These are phyloP conservation scores for Hirundichthys speculiger DNA, from an alignment of 2,113 vertebrate species.

Conservation along the genomic window DNA sequence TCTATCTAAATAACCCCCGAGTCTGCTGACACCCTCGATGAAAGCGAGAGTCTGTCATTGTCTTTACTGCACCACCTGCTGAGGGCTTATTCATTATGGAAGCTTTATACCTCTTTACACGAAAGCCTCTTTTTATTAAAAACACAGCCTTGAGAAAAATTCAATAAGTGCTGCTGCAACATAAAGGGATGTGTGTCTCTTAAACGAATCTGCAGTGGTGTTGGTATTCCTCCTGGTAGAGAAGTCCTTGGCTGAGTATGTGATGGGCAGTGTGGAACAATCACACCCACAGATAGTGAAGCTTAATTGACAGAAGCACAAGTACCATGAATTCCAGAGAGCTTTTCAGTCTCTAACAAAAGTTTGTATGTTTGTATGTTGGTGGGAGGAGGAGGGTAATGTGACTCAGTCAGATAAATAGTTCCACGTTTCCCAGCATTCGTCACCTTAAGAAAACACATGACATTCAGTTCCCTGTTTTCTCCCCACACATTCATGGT, in stretches of 20 bases:
- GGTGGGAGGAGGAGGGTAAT: conserved; percentile 41
- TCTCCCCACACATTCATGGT: conserved; percentile 39
- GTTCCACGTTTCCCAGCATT: conserved; percentile 47
- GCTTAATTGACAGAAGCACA: conserved; percentile 5
- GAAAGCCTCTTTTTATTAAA: conserved; percentile 26
- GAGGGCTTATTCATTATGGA: conserved; percentile 4
- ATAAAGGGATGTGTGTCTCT: background rate
- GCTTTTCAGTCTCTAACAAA: conserved; percentile 5
- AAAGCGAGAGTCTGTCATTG: background rate
- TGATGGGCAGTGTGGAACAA: conserved; percentile 3
- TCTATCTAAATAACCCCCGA: background rate
- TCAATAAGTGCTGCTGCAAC: background rate
- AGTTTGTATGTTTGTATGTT: conserved; percentile 14
- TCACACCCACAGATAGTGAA: conserved; percentile 19
- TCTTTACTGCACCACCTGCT: background rate
- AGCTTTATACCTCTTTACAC: background rate
- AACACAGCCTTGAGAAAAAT: conserved; percentile 10
- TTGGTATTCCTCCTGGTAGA: conserved; percentile 17
- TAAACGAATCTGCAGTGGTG: conserved; percentile 7
- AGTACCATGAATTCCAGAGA: no score
- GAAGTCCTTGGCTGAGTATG: conserved; percentile 11
- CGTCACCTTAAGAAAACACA: conserved; percentile 49
- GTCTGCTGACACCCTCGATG: background rate
- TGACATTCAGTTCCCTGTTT: conserved; percentile 25
- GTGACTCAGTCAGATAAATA: conserved; percentile 63